phyloP scores from a whole-genome alignment of 30 jellyfish, hydroid and myxozoan species.

The Aurelia sp. region DNA sequence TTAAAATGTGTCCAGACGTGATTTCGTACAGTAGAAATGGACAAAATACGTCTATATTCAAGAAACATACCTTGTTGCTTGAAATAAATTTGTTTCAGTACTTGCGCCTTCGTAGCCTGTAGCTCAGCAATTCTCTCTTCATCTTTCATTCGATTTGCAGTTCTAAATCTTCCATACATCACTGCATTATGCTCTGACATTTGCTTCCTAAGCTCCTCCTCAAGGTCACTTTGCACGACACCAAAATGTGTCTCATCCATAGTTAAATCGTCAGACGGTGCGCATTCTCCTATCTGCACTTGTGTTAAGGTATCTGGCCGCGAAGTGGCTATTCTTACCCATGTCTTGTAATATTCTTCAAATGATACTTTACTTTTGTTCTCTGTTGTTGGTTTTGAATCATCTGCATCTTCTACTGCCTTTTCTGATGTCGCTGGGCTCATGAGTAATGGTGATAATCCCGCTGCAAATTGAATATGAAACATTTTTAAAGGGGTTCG shows the following conservation, averaged over 20 bases:
- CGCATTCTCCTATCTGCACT: constrained; percentile 9
- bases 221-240: constrained; percentile 56
- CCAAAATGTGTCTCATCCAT: constrained; percentile 60
- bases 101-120: constrained; percentile 68
- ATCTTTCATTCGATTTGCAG: constrained; percentile 8
- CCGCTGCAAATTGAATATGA: constrained; percentile 30
- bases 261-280: constrained; percentile 4
- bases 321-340: constrained; percentile 78
- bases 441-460: constrained; percentile 49
- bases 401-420: background rate
- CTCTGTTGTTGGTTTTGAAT: background rate
- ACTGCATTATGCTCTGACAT: constrained; percentile 71
- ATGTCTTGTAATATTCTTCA: constrained; percentile 71
- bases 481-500: background rate
- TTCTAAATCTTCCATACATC: constrained; percentile 71
- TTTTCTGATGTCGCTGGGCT: constrained; percentile 16
- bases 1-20: too few relatives aligned
- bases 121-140: constrained; percentile 52
- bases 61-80: constrained; percentile 21
- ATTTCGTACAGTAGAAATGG: too few relatives aligned
- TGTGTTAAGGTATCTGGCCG: constrained; percentile 38
- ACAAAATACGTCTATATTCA: too few relatives aligned
- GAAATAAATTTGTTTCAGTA: constrained; percentile 54
- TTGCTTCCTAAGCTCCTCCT: constrained; percentile 70
- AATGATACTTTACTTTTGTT: constrained; percentile 38